Base-by-base conservation (phyloP, 1,140 invertebrate species). In the Drosophila biarmipes region DNA sequence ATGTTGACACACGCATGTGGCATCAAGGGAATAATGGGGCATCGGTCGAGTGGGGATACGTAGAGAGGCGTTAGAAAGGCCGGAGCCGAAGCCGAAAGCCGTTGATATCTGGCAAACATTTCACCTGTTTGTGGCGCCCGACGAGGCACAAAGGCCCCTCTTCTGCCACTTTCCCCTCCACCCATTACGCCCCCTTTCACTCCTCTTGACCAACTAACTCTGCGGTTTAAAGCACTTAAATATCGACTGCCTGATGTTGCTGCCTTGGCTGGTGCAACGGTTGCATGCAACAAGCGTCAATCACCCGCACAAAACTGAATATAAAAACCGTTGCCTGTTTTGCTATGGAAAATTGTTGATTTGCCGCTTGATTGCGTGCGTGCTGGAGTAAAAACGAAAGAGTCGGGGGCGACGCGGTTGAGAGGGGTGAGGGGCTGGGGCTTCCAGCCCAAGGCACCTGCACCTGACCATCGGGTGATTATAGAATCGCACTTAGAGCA, bases 331-430 rank as follows among this genome's bases (percentile, higher is more conserved):
- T 90, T 84, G 80, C 75, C 85, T 84, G 63, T 74, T 85, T 89
- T 77, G 61, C 76, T 79, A 80, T 89, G 84, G 84, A 87, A 87
- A 90, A 85, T 89, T 89, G 85, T 90, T 82, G 84, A 84, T 89
- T 89, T 90, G 85, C 85, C 85, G 84, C 84, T 84, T 85, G 85
- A 89, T 89, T 89, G 84, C 82, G 82, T 87, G 82, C 84, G 68
- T 87, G 62, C 51, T 69, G 64, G 58, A 55, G 54, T 43, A 19
- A 37, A 37, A 53, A 40, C 12, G 8, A 43, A 17, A 57, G 11
- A 10, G 17, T 17, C 38, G 63, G 59, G 45, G 29, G 58, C 17
- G 61, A 40, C 24, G 24, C 17, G 46, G 46, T 48, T 31, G 15
- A 24, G 14, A 24, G 27, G 17, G 6, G 11, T 42, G 2, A 24